Evolutionary conservation across 2,113 vertebrate genomes (phyloP).

Genomic region (Chaetura pelagica): DNA sequence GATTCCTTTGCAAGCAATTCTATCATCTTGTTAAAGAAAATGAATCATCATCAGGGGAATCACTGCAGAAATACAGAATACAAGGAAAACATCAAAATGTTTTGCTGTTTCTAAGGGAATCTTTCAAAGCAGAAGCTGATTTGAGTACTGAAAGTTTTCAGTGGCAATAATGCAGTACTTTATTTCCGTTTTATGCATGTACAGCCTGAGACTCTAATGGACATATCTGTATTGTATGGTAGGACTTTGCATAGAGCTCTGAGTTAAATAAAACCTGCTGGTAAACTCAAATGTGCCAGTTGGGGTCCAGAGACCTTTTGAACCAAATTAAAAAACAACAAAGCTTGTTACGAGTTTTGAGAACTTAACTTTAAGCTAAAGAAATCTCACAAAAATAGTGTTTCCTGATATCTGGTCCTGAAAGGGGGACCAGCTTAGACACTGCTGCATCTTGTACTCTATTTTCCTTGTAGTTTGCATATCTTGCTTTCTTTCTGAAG

Average conservation of each 20-base stretch:
- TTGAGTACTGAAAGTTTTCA: neutral
- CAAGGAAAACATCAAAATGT: neutral
- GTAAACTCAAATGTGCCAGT: neutral
- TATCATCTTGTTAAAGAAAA: neutral
- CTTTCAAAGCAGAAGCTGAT: neutral
- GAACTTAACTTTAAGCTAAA: neutral
- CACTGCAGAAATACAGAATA: neutral
- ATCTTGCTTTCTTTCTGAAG: neutral
- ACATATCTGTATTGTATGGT: neutral
- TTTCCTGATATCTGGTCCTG: neutral
- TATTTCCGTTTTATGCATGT: neutral
- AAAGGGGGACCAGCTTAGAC: neutral
- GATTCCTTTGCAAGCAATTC: neutral
- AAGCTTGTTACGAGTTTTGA: neutral
- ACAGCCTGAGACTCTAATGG: neutral
- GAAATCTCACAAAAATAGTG: rapidly evolving
- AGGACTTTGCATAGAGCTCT: neutral
- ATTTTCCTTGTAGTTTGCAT: neutral
- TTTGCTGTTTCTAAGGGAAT: neutral
- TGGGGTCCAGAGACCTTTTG: neutral
- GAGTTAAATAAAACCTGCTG: neutral
- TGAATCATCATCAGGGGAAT: neutral
- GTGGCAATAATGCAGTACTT: neutral
- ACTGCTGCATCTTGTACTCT: neutral
- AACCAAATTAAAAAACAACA: neutral